phyloP scores from a whole-genome alignment of 2,888 invertebrate species.

The Ophraella communa region DNA sequence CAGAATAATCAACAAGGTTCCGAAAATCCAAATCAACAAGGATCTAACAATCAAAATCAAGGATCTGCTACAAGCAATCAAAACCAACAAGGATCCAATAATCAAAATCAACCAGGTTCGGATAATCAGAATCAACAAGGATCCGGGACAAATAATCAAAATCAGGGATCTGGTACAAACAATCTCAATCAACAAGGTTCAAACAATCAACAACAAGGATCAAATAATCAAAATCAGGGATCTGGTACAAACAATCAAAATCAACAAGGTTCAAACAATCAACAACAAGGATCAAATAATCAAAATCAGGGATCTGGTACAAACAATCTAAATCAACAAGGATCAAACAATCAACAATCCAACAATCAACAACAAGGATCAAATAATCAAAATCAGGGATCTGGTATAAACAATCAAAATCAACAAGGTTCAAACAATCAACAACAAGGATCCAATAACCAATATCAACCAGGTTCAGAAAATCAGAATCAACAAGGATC shows the following conservation, averaged over 20 bases:
- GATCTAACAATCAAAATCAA: too few species aligned
- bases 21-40: constrained; percentile 22
- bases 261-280: constrained; percentile 9
- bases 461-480: too few species aligned
- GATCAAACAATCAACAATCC: too few species aligned
- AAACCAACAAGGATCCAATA: constrained; percentile 6
- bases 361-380: constrained; percentile 29
- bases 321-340: constrained; percentile 21
- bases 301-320: constrained; percentile 16
- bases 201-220: constrained; percentile 26
- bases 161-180: constrained; percentile 9
- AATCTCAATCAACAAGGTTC: constrained; percentile 24
- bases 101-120: constrained; percentile 26
- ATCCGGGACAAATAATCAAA: not conserved
- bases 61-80: too few species aligned
- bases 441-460: constrained; percentile 17
- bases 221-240: constrained; percentile 25
- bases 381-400: constrained; percentile 15
- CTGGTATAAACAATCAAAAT: constrained; percentile 11
- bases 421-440: constrained; percentile 22
- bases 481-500: too few species aligned
- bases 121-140: constrained; percentile 11
- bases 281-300: constrained; percentile 15
- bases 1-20: constrained; percentile 9
- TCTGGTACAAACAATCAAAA: constrained; percentile 13